Evolutionary conservation across 2,888 invertebrate species (phyloP).

Genomic region (Melinaea menophilus): DNA sequence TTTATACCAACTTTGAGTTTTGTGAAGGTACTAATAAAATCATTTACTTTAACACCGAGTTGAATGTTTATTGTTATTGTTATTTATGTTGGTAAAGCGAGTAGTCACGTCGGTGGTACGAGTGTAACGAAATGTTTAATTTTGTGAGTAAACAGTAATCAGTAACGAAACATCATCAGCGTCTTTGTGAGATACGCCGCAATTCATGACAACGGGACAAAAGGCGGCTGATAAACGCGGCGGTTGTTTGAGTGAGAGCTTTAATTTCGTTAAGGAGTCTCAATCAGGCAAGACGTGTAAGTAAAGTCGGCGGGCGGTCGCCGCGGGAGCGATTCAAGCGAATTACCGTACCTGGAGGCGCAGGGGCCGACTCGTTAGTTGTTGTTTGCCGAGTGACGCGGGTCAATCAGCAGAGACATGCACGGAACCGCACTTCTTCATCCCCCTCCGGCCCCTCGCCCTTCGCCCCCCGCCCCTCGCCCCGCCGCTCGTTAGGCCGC

Average conservation of each 20-base stretch:
- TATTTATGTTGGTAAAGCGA: constrained; percentile 37
- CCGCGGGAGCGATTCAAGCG: constrained; percentile 69
- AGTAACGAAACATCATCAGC: constrained; percentile 67
- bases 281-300: constrained; percentile 70
- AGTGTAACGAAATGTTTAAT: constrained; percentile 54
- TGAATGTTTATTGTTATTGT: constrained; percentile 53
- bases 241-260: constrained; percentile 70
- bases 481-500: constrained; percentile 65
- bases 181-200: constrained; percentile 67
- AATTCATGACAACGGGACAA: constrained; percentile 75
- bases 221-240: constrained; percentile 63
- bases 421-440: constrained; percentile 78
- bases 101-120: constrained; percentile 34
- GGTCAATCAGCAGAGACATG: constrained; percentile 79
- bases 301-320: constrained; percentile 62
- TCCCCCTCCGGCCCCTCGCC: constrained; percentile 44
- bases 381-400: constrained; percentile 78
- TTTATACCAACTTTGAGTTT: constrained; percentile 10
- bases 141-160: constrained; percentile 67
- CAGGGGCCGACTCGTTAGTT: constrained; percentile 76
- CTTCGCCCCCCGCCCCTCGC: constrained; percentile 43
- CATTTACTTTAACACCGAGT: constrained; percentile 60
- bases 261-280: constrained; percentile 76
- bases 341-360: constrained; percentile 71
- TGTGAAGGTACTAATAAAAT: constrained; percentile 50